phyloP scores from a whole-genome alignment of 2,888 invertebrate species.

The Tanypteryx hageni region DNA sequence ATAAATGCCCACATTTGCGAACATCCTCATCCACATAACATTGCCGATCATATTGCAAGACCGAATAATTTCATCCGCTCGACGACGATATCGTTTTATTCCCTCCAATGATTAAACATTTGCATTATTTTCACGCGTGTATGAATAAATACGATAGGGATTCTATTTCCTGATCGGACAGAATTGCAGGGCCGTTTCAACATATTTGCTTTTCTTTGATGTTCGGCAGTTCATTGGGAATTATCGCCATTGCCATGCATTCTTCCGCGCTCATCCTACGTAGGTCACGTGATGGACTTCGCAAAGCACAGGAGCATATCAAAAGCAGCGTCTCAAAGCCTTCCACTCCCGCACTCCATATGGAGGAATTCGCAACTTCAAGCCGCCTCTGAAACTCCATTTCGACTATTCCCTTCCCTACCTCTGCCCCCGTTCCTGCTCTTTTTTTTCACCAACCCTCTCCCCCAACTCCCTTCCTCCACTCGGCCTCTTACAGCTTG shows the following conservation, averaged over 20 bases:
- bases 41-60: too few relatives aligned
- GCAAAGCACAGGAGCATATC: background rate
- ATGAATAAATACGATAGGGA: too few relatives aligned
- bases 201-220: background rate
- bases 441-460: background rate
- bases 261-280: background rate
- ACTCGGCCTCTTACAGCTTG: background rate
- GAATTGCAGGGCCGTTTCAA: background rate
- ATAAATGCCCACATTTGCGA: too few relatives aligned
- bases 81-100: too few relatives aligned
- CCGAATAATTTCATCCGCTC: too few relatives aligned
- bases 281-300: background rate
- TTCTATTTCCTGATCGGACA: too few relatives aligned
- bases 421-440: background rate
- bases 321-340: too few relatives aligned
- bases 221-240: background rate
- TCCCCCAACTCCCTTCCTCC: background rate
- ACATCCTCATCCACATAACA: too few relatives aligned
- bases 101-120: too few relatives aligned
- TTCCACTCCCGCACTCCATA: background rate
- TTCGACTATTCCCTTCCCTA: background rate
- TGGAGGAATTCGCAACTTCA: background rate
- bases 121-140: too few relatives aligned
- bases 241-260: background rate
- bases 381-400: constrained; percentile 9